phyloP scores from a whole-genome alignment of 2,113 vertebrate species.

The Noctilio leporinus region DNA sequence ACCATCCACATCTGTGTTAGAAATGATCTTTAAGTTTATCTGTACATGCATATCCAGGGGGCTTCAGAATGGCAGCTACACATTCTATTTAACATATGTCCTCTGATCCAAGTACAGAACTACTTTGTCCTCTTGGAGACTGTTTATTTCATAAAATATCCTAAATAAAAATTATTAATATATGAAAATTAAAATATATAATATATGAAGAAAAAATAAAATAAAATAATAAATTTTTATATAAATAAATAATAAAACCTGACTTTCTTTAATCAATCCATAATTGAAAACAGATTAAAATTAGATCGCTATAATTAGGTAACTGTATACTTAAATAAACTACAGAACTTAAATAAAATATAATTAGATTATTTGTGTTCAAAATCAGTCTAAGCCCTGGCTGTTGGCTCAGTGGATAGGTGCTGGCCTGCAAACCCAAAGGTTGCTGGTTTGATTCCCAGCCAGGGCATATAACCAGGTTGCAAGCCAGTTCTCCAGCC shows the following conservation, averaged over 20 bases:
- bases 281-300: neutral
- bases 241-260: too few species aligned
- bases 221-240: too few species aligned
- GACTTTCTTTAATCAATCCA: neutral
- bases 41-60: neutral
- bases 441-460: too few species aligned
- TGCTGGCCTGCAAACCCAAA: too few species aligned
- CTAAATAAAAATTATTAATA: slow-evolving; percentile 12
- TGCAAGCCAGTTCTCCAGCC: too few species aligned
- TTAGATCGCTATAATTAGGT: neutral
- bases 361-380: neutral
- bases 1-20: neutral
- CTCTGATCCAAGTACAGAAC: neutral
- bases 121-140: neutral
- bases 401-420: too few species aligned
- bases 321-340: neutral
- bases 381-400: too few species aligned
- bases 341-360: neutral
- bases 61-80: neutral
- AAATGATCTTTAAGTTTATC: neutral
- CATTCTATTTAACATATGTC: neutral
- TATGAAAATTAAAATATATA: slow-evolving; percentile 19
- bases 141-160: neutral
- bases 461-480: too few species aligned
- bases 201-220: too few species aligned